Evolutionary conservation across 1,140 invertebrate genomes (phyloP).

Genomic region (Calycopis cecrops): DNA sequence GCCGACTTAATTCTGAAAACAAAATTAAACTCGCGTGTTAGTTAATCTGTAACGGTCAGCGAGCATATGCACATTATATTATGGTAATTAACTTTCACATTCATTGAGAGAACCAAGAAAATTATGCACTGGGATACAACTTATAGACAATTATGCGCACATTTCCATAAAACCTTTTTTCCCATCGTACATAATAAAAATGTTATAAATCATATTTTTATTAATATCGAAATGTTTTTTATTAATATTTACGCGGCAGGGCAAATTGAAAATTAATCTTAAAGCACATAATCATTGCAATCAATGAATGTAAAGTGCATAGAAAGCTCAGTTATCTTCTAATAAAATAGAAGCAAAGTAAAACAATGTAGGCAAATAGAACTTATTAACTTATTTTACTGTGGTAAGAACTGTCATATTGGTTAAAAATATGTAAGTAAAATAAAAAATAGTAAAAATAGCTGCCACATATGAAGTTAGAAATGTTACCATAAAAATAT

Average conservation of each 20-base stretch:
- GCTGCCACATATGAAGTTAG: too few species aligned
- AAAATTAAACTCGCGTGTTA: conserved; percentile 4
- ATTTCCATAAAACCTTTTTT: conserved; percentile 9
- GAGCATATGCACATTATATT: conserved; percentile 4
- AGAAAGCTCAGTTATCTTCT: background rate
- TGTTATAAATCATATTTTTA: too few species aligned
- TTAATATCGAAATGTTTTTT: background rate
- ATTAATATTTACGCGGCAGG: background rate
- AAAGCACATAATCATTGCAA: too few species aligned
- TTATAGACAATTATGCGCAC: background rate
- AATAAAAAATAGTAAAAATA: too few species aligned
- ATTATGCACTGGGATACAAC: background rate
- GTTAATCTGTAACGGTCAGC: conserved; percentile 11
- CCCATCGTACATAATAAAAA: background rate
- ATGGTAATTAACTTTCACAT: conserved; percentile 9
- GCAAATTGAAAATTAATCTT: too few species aligned
- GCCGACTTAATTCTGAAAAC: conserved; percentile 4
- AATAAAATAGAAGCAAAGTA: background rate
- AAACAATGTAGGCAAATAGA: too few species aligned
- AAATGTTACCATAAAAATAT: too few species aligned
- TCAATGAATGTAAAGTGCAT: background rate
- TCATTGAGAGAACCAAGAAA: conserved; percentile 6
- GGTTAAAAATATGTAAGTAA: too few species aligned
- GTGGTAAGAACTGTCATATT: too few species aligned
- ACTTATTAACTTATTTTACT: too few species aligned